Percentiles rank a stretch among this genome's conserved stretches.
Evolutionary conservation across 64 coral and sea anemone species (phyloP).

Genomic region (Montipora efflorescens): DNA sequence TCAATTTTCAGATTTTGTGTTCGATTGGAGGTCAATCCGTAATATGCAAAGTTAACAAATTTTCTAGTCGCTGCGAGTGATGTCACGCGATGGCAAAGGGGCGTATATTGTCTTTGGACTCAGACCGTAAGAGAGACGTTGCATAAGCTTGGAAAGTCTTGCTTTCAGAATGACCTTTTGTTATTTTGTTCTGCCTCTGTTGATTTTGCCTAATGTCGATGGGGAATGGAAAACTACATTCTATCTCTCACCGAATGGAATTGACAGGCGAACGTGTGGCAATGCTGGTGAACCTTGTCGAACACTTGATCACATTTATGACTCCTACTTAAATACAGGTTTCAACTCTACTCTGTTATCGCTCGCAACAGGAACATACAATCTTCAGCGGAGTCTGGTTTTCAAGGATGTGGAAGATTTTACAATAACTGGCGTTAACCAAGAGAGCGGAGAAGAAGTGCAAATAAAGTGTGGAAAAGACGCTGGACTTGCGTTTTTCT

Average conservation of each 20-base stretch:
- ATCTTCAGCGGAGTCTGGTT: background rate
- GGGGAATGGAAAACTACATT: background rate
- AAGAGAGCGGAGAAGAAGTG: background rate
- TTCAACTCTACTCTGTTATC: conserved; percentile 25
- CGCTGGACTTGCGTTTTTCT: conserved; percentile 46
- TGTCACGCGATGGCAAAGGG: too few species aligned
- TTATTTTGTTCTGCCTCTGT: background rate
- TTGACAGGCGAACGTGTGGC: conserved; percentile 25
- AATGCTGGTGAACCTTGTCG: conserved; percentile 18
- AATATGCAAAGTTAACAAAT: too few species aligned
- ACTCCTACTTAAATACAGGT: background rate
- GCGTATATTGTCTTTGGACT: too few species aligned
- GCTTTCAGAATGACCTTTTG: background rate
- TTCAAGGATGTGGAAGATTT: conserved; percentile 43
- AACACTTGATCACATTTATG: conserved; percentile 44
- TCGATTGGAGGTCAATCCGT: too few species aligned
- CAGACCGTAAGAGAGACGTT: too few species aligned
- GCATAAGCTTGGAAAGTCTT: background rate
- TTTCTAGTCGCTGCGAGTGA: too few species aligned
- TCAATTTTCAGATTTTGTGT: too few species aligned
- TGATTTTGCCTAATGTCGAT: background rate
- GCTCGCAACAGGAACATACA: conserved; percentile 13
- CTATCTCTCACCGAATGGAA: conserved; percentile 37
- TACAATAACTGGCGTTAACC: background rate
- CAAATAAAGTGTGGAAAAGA: conserved; percentile 44